Percentiles rank a stretch among this genome's conserved stretches.
These are phyloP conservation scores for Dusona sp. DNA, from an alignment of 2,888 invertebrate genomes.

Conservation along the genomic window DNA sequence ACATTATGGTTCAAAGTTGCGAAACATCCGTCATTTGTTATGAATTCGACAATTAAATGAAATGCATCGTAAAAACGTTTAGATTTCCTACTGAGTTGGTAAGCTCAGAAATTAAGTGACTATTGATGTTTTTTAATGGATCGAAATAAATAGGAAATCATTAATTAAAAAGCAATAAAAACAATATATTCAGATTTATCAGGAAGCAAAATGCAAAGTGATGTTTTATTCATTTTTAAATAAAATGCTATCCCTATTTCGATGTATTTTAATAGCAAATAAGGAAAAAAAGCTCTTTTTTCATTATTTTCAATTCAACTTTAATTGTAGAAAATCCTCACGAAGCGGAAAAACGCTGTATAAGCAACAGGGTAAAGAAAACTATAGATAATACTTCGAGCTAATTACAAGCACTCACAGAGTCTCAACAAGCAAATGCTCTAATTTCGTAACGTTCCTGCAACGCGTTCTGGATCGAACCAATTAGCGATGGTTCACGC, in stretches of 20 bases:
- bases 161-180: neutral
- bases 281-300: neutral
- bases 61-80: neutral
- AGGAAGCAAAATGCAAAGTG: neutral
- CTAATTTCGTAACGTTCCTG: constrained; percentile 42
- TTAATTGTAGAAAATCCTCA: neutral
- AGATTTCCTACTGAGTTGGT: neutral
- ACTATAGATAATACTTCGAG: neutral
- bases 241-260: neutral
- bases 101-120: neutral
- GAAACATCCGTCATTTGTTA: neutral
- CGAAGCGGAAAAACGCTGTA: neutral
- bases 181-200: neutral
- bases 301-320: neutral
- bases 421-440: constrained; percentile 5
- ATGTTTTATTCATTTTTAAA: neutral
- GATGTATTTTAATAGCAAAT: neutral
- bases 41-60: neutral
- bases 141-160: neutral
- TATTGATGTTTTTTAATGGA: neutral
- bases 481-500: constrained; percentile 70
- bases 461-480: constrained; percentile 64
- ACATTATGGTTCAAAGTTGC: neutral
- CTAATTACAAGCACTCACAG: neutral
- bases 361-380: neutral